Percentiles rank a stretch among this genome's conserved stretches.
These are phyloP conservation scores for Eucera pruinosa DNA, from an alignment of 2,888 invertebrate species.

Conservation along the genomic window DNA sequence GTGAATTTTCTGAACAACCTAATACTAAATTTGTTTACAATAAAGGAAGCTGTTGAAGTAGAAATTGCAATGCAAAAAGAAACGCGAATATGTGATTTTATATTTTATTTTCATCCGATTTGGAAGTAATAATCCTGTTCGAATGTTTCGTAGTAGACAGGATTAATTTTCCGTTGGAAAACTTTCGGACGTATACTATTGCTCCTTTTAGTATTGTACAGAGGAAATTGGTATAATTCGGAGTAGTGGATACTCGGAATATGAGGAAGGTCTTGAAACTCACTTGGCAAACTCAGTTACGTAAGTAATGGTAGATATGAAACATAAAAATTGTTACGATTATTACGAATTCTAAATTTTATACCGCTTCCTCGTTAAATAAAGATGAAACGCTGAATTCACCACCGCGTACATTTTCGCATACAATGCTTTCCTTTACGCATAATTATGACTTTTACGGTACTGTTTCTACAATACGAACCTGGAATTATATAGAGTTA, in stretches of 20 bases:
- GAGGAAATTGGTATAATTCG: not conserved
- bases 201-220: not conserved
- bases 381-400: not conserved
- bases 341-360: constrained; percentile 3
- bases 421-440: not conserved
- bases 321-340: constrained; percentile 1
- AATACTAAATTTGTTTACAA: too few relatives aligned
- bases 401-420: not conserved
- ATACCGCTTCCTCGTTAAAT: not conserved
- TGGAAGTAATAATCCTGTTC: not conserved
- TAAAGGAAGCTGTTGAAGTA: too few relatives aligned
- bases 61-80: not conserved
- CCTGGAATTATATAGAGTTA: too few relatives aligned
- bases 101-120: not conserved
- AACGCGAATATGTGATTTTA: not conserved
- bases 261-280: not conserved
- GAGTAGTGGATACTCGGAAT: not conserved
- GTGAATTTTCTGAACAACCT: too few relatives aligned
- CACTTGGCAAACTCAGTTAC: constrained; percentile 1
- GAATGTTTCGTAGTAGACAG: not conserved
- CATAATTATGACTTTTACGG: not conserved
- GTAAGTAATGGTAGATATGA: not conserved
- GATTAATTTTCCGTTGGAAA: not conserved
- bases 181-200: not conserved
- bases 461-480: not conserved